Base-by-base conservation (phyloP, 1,140 invertebrate species). In the Colletes gigas region DNA sequence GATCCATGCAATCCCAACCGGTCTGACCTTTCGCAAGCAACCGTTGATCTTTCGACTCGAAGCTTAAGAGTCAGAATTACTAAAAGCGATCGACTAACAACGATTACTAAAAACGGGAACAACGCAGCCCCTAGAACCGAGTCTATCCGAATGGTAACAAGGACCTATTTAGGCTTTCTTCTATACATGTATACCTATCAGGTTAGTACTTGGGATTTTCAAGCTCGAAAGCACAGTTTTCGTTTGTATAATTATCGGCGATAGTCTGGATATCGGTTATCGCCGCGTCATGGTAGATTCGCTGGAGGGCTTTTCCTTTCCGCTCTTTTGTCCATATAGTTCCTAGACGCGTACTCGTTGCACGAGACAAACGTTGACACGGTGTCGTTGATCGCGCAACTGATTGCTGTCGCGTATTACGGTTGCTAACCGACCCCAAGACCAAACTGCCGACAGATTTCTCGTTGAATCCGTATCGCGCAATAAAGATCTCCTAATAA, bases 391-490 rank as follows among this genome's bases (percentile, higher is more conserved):
- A 78, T 78, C 77, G 69, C 76, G 76, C 59, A 41, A 62, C 68
- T 78, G 77, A 78, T 78, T 72, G 77, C 69, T 78, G 77, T 78
- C 77, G n/a, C 30, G n/a, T 60, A 77, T 77, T 70, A 57, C 59
- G 19, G 21, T 17, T 5, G 15, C 21, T 17, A 71, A 78, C 77
- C 68, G 50, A 65, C 50, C 12, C 39, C n/a, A 15, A 5, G 8
- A 5, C 39, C 14, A 78, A 72, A 59, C 77, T 17, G 59, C 30
- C n/a, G 30, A 72, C 30, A 63, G 44, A 72, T 47, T 30, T 15
- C 14, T 69, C 57, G 50, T 47, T 30, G 30, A 60, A 60, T 50
- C 39, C 60, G 4, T 7, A 17, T 41, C 60, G 30, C 17, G 9
- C 0, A 65, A 78, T 47, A 52, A 78, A 10, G 54, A 15, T 39